These are phyloP conservation scores for Morpho achilles DNA, from an alignment of 2,888 invertebrate genomes.

Conservation along the genomic window DNA sequence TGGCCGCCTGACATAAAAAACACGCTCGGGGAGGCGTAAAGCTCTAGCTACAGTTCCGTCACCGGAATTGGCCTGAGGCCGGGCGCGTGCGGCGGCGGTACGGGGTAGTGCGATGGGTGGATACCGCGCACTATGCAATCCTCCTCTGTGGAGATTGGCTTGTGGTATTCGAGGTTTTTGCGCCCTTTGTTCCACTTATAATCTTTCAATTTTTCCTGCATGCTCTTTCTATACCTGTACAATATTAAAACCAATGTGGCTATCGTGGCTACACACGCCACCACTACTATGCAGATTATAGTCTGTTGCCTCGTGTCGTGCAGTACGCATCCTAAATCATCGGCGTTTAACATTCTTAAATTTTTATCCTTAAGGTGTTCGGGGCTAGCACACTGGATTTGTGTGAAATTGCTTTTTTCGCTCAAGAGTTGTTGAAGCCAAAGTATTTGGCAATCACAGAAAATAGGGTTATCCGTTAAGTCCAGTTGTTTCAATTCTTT, in stretches of 20 bases:
- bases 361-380: conserved; percentile 84
- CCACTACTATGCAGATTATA: conserved; percentile 87
- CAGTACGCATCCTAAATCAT: conserved; percentile 89
- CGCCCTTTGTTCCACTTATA: conserved; percentile 89
- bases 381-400: conserved; percentile 87
- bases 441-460: conserved; percentile 88
- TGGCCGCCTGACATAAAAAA: conserved; percentile 85
- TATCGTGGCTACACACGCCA: conserved; percentile 85
- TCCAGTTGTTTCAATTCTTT: conserved; percentile 87
- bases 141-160: conserved; percentile 91
- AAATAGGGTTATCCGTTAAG: conserved; percentile 89
- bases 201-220: conserved; percentile 90
- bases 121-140: conserved; percentile 88
- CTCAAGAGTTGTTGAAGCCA: conserved; percentile 88
- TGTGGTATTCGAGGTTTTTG: conserved; percentile 93
- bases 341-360: conserved; percentile 83
- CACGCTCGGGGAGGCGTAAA: conserved; percentile 92
- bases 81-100: conserved; percentile 71
- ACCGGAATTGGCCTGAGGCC: conserved; percentile 87
- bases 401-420: conserved; percentile 83
- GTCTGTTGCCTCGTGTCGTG: conserved; percentile 89
- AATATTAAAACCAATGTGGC: conserved; percentile 85
- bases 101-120: conserved; percentile 75
- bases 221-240: conserved; percentile 88
- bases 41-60: conserved; percentile 97